Conservation (phyloP, 2,113 vertebrate species). For the Sminthopsis crassicaudata region DNA sequence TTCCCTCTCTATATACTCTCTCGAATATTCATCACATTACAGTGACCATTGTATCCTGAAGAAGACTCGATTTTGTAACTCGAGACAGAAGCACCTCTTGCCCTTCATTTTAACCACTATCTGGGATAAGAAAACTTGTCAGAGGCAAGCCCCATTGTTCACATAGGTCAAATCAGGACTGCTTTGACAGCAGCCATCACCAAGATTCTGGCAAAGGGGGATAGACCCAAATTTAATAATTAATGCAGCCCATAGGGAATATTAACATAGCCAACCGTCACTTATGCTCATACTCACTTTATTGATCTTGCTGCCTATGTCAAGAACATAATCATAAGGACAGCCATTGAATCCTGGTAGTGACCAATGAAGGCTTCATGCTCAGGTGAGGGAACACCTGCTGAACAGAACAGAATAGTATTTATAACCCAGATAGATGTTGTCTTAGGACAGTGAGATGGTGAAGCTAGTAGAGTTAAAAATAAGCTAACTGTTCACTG, state of each 20-base stretch:
- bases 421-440: slow-evolving; percentile 92
- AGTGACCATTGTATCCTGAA: slow-evolving; percentile 83
- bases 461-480: slow-evolving; percentile 94
- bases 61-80: neutral
- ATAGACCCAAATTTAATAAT: slow-evolving; percentile 91
- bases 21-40: slow-evolving; percentile 81
- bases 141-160: slow-evolving; percentile 93
- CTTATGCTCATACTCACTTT: slow-evolving; percentile 93
- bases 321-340: slow-evolving; percentile 96
- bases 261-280: slow-evolving; percentile 91
- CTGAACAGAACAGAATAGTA: slow-evolving; percentile 90
- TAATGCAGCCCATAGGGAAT: slow-evolving; percentile 93
- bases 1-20: slow-evolving; percentile 57
- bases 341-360: slow-evolving; percentile 94
- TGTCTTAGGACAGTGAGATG: slow-evolving; percentile 91
- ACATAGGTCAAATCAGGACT: slow-evolving; percentile 94
- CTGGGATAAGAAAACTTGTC: slow-evolving; percentile 88
- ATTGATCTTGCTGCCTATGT: slow-evolving; percentile 93
- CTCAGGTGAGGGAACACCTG: slow-evolving; percentile 93
- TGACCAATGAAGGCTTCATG: slow-evolving; percentile 94
- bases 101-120: slow-evolving; percentile 81
- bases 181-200: slow-evolving; percentile 94
- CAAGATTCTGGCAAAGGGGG: slow-evolving; percentile 91
- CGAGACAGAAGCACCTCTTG: slow-evolving; percentile 58
- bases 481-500: slow-evolving; percentile 91